These are phyloP conservation scores for Drosophila murphyi DNA, from an alignment of 1,140 invertebrate genomes.

Conservation along the genomic window DNA sequence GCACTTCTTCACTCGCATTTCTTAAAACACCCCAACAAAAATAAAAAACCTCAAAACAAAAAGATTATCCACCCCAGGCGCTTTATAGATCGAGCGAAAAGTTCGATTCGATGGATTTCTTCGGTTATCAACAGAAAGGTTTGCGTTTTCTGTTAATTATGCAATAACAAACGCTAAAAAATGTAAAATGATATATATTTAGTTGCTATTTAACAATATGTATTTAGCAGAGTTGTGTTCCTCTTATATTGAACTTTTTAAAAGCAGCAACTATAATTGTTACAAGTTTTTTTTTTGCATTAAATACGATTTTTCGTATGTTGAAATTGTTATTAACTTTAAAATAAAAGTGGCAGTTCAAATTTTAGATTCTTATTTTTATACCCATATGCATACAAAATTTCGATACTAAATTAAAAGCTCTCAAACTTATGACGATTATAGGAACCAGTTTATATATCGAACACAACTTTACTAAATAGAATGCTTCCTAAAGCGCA, in stretches of 20 bases:
- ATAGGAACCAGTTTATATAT: not conserved
- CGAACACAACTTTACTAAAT: slow-evolving; percentile 39
- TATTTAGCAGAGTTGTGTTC: slow-evolving; percentile 39
- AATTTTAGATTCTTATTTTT: too few species aligned
- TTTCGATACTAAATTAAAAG: too few species aligned
- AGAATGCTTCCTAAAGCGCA: slow-evolving; percentile 10
- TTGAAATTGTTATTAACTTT: too few species aligned
- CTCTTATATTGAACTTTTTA: not conserved
- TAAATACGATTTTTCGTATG: too few species aligned
- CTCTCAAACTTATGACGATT: not conserved
- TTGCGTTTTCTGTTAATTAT: slow-evolving; percentile 69
- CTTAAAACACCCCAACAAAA: slow-evolving; percentile 25
- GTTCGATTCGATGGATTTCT: slow-evolving; percentile 87
- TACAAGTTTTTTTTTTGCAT: too few species aligned
- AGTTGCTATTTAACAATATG: slow-evolving; percentile 8
- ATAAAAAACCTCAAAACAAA: slow-evolving; percentile 18
- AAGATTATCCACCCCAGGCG: slow-evolving; percentile 85
- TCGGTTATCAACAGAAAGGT: slow-evolving; percentile 83
- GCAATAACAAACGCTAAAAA: slow-evolving; percentile 37
- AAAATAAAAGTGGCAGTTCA: too few species aligned
- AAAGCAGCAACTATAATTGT: too few species aligned
- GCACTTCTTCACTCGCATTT: slow-evolving; percentile 29
- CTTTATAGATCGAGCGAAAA: slow-evolving; percentile 87
- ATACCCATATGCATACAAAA: too few species aligned
- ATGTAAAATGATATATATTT: not conserved